These are phyloP conservation scores for Oryzias dopingdopingensis DNA, from an alignment of 2,797 vertebrate genomes.

Conservation along the genomic window DNA sequence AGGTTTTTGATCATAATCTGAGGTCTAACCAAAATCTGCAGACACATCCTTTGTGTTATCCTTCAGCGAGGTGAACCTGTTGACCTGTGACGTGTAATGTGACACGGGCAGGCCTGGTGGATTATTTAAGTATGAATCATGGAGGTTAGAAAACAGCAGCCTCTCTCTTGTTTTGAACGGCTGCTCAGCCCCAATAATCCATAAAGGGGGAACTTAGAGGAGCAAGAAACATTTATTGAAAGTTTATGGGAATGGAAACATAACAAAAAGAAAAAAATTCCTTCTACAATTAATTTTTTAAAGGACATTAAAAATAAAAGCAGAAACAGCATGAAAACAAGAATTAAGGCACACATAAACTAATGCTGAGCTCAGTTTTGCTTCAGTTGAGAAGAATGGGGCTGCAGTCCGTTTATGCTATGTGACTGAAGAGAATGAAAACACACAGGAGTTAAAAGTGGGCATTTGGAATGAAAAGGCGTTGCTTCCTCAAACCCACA, in stretches of 20 bases:
- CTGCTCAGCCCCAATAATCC: conserved; percentile 43
- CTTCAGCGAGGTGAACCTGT: conserved; percentile 29
- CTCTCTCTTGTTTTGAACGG: conserved; percentile 48
- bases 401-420: conserved; percentile 52
- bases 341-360: conserved; percentile 35
- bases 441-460: conserved; percentile 43
- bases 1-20: conserved; percentile 27
- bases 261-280: conserved; percentile 6
- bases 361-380: conserved; percentile 44
- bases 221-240: conserved; percentile 4
- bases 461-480: conserved; percentile 35
- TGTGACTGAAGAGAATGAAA: conserved; percentile 66
- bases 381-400: conserved; percentile 45
- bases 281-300: background rate
- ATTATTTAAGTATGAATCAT: conserved; percentile 33
- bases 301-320: conserved; percentile 8
- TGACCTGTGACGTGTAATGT: conserved; percentile 61
- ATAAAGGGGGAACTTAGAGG: conserved; percentile 15
- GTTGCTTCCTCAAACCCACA: conserved; percentile 56
- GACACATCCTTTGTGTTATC: conserved; percentile 31
- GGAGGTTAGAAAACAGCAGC: conserved; percentile 26
- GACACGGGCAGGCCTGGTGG: conserved; percentile 51
- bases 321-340: conserved; percentile 10
- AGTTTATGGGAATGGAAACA: conserved; percentile 5
- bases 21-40: conserved; percentile 22